Percentiles rank a stretch among this genome's conserved stretches.
phyloP scores from a whole-genome alignment of 2,888 invertebrate genomes.

The Thera britannica region DNA sequence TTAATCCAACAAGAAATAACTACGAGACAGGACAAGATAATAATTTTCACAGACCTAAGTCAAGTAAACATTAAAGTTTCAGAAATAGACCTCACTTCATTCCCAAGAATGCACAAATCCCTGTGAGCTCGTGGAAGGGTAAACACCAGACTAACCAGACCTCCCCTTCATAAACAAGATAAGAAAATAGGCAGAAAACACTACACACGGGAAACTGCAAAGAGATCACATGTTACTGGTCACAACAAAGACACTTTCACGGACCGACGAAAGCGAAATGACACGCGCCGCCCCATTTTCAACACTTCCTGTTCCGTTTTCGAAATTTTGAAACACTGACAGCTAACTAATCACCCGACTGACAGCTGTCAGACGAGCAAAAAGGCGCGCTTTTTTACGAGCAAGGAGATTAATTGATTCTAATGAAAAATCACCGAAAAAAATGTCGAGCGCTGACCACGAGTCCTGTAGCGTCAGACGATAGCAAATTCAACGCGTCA shows the following conservation, averaged over 20 bases:
- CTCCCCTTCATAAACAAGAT: constrained; percentile 25
- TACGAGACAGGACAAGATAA: constrained; percentile 23
- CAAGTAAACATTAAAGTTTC: constrained; percentile 30
- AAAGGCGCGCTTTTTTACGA: constrained; percentile 22
- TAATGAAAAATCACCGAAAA: constrained; percentile 53
- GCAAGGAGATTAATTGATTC: constrained; percentile 20
- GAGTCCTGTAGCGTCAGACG: constrained; percentile 74
- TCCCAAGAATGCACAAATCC: constrained; percentile 47
- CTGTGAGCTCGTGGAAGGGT: constrained; percentile 39
- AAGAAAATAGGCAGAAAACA: constrained; percentile 26
- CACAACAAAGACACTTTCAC: constrained; percentile 53
- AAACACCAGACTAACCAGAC: constrained; percentile 44
- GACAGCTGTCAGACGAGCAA: constrained; percentile 28
- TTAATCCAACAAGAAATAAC: not conserved
- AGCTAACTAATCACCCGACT: constrained; percentile 29
- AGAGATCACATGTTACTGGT: constrained; percentile 47
- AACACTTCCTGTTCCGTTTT: constrained; percentile 59
- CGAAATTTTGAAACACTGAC: constrained; percentile 45
- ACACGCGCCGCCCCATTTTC: constrained; percentile 57
- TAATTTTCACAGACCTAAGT: constrained; percentile 25
- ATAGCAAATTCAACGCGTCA: constrained; percentile 62
- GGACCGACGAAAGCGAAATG: constrained; percentile 56
- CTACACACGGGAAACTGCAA: constrained; percentile 22
- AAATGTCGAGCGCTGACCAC: constrained; percentile 58
- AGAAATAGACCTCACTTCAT: constrained; percentile 39